These are phyloP conservation scores for Pomatostomus ruficeps DNA, from an alignment of 2,113 vertebrate species.

Conservation along the genomic window DNA sequence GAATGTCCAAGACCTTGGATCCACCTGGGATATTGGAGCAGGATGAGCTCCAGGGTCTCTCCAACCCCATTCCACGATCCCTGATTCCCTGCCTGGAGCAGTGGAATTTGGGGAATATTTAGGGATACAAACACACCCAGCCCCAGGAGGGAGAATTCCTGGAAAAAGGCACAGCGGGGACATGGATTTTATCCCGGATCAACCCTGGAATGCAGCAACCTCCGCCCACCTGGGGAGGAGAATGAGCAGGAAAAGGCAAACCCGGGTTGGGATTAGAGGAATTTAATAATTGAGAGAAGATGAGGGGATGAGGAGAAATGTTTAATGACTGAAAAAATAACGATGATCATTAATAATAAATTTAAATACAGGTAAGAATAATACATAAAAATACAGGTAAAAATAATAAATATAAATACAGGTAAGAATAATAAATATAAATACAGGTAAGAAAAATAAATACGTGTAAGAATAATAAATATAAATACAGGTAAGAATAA, in stretches of 20 bases:
- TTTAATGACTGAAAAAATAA: accelerated
- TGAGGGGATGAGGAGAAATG: too few species aligned
- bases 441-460: background rate
- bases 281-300: background rate
- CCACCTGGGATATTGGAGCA: accelerated
- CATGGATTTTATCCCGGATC: background rate
- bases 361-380: accelerated
- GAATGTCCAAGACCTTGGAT: accelerated
- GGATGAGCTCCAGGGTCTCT: background rate
- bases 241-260: background rate
- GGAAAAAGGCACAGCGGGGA: background rate
- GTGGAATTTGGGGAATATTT: background rate
- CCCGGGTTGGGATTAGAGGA: background rate
- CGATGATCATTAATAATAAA: accelerated
- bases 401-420: background rate
- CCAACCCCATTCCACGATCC: background rate
- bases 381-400: too few species aligned
- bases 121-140: background rate
- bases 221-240: background rate
- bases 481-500: background rate
- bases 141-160: background rate
- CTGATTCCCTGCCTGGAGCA: background rate
- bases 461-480: background rate
- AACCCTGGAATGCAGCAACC: too few species aligned
- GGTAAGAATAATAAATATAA: background rate